Evolutionary conservation across 2,888 invertebrate genomes (phyloP), one percentile per base, ranked within the genome.

Genomic region (Rambutsinella grinnellia): DNA sequence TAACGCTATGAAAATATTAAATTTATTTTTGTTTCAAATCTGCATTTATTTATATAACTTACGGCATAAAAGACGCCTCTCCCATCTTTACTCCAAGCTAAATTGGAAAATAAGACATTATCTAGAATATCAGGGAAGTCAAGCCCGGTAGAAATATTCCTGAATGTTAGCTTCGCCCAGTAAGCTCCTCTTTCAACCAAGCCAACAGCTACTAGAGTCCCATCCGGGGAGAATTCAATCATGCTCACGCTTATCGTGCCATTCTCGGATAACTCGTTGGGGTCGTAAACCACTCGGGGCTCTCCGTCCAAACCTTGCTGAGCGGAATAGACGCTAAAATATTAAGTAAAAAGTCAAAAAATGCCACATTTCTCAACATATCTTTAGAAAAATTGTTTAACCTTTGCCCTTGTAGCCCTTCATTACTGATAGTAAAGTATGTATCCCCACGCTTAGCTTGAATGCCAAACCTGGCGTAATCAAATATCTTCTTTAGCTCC

Each of bases 381-480:
- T 36, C 13, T 8, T 8, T 36, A 44, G 10, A 21, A 6, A 21
- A 17, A 44, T 13, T 60, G 5, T 21, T 36, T 5, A 44, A 60
- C 2, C 93, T 94, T 87, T 99, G 99, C 87, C 99, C 98, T 88
- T 99, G 99, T 70, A 99, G 89, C 1, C 99, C 99, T 44, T 94
- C 92, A 86, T 99, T 99, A 89, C 93, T 93, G 5, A 15, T 71
- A 87, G 94, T 96, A 19, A 70, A 81, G 28, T 81, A 82, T 1
- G 67, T 61, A 15, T 28, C 17, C 6, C 80, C 82, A 21, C 56
- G 26, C 51, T 56, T 76, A 21, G 47, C 62, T 2, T 80, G 80
- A 21, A 68, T 24, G 1, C 72, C 72, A 21, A 61, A 68, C 58
- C 65, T 75, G 10, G 77, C 47, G 54, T 81, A 82, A 47, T 79